A percentile compares a stretch with the other conserved stretches of the same genome.
These are phyloP conservation scores for Lasioglossum albipes DNA, from an alignment of 1,140 invertebrate genomes.

Conservation along the genomic window DNA sequence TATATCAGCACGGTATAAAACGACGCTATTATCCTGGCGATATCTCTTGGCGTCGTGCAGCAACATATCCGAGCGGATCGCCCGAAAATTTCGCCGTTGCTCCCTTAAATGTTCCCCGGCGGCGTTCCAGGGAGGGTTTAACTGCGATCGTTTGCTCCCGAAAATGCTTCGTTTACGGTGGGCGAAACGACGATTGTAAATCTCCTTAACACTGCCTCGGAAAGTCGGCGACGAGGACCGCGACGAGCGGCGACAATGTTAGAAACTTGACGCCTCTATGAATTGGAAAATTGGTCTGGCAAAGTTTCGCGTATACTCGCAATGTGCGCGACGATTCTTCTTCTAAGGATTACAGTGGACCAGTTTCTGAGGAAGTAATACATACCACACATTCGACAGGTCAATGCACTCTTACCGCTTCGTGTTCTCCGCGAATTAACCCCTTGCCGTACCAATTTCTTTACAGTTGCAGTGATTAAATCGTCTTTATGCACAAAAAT, in stretches of 20 bases:
- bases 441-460: no score
- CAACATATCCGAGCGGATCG: conserved; percentile 48
- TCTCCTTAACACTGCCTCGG: conserved; percentile 32
- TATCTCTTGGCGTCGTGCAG: conserved; percentile 45
- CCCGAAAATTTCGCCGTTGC: conserved; percentile 52
- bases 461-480: no score
- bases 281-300: conserved; percentile 12
- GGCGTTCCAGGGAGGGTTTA: conserved; percentile 46
- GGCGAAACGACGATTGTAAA: conserved; percentile 60
- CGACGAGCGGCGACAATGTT: background rate
- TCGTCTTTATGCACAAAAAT: no score
- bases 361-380: no score
- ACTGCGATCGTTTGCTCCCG: conserved; percentile 59
- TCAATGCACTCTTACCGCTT: no score
- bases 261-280: conserved; percentile 6
- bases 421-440: no score
- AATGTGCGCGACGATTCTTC: no score
- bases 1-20: conserved; percentile 41
- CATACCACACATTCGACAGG: no score
- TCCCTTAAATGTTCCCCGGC: conserved; percentile 55
- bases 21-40: conserved; percentile 49
- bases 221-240: conserved; percentile 15
- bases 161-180: conserved; percentile 61
- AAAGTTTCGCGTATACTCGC: background rate
- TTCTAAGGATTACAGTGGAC: no score